Conservation (phyloP, 2,113 vertebrate species). For the Mastomys natalensis region DNA sequence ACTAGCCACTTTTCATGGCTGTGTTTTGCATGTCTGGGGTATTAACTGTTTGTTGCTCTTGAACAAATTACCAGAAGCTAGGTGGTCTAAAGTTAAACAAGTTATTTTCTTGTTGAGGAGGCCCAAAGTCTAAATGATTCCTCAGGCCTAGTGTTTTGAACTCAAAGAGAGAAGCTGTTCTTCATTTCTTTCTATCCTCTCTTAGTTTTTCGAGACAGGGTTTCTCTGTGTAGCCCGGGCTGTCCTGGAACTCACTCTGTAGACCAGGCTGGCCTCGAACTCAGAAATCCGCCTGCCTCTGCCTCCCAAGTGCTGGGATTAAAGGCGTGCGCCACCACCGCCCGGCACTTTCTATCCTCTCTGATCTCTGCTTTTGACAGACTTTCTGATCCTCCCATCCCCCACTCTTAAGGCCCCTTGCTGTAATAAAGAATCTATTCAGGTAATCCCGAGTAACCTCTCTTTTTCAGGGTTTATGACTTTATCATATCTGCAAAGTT, state of each 20-base stretch:
- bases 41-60: not conserved
- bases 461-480: not conserved
- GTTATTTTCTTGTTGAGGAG: not conserved
- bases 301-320: too few species aligned
- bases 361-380: constrained; percentile 1
- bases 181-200: not conserved
- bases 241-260: too few species aligned
- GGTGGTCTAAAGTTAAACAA: not conserved
- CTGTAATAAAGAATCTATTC: not conserved
- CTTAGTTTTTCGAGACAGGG: too few species aligned
- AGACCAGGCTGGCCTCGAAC: too few species aligned
- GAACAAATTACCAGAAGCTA: not conserved
- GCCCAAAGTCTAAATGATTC: not conserved
- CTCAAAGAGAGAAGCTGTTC: not conserved
- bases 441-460: not conserved
- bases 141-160: not conserved
- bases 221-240: too few species aligned
- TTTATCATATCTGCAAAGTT: not conserved
- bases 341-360: not conserved
- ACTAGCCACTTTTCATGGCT: not conserved
- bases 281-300: too few species aligned
- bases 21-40: not conserved
- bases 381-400: not conserved
- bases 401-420: not conserved
- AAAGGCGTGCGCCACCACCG: too few species aligned